Conservation (phyloP, 2,113 vertebrate genomes). For the Sinocyclocheilus rhinocerous region DNA sequence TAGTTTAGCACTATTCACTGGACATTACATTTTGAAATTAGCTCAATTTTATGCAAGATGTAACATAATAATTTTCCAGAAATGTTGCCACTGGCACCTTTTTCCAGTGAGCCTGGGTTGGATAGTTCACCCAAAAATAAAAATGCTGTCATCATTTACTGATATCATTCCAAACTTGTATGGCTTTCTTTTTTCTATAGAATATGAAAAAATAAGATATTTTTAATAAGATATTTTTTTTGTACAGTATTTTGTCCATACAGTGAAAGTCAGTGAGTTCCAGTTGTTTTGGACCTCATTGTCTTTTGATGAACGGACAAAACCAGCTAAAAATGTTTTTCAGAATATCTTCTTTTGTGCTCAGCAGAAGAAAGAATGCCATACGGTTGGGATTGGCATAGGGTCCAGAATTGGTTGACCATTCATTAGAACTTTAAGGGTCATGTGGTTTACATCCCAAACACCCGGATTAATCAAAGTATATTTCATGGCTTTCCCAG, state of each 20-base stretch:
- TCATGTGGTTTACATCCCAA: background rate
- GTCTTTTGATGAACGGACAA: background rate
- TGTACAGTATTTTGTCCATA: too few species aligned
- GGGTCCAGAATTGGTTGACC: background rate
- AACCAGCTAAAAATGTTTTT: background rate
- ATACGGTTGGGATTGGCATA: background rate
- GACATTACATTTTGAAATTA: background rate
- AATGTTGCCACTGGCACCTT: background rate
- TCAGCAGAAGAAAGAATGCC: background rate
- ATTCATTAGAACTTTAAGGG: too few species aligned
- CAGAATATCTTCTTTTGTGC: background rate
- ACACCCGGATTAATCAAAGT: background rate
- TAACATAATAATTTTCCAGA: background rate
- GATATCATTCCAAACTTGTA: background rate
- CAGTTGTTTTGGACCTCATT: background rate
- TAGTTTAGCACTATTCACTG: too few species aligned
- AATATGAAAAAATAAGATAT: too few species aligned
- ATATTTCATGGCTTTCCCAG: background rate
- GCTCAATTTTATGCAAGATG: background rate
- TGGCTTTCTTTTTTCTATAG: background rate
- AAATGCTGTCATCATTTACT: background rate
- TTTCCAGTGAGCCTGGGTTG: background rate
- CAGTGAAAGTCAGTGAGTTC: too few species aligned
- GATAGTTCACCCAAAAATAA: background rate
- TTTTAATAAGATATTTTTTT: background rate